Evolutionary conservation across 2,797 vertebrate species (phyloP), one percentile per base, ranked within the genome.

Genomic region (Anas flavirostris): DNA sequence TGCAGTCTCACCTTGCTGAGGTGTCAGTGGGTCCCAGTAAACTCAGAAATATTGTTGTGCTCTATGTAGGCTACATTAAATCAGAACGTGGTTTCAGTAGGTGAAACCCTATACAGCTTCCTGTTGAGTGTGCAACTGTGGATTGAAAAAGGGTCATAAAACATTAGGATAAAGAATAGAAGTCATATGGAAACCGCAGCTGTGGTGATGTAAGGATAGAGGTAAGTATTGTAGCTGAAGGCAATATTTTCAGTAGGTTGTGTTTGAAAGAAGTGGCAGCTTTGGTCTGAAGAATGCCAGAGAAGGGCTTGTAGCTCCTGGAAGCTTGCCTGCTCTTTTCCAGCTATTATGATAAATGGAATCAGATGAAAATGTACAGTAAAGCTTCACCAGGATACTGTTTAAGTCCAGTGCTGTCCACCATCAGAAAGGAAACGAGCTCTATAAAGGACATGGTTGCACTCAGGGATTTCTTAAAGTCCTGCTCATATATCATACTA

Each of bases 161-260:
- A 90, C 41, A 6, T 73, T 52, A 79, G 89, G 92, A 75, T 91
- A 78, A 82, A 89, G 82, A 58, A 41, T 0, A 67, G 82, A 85
- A 82, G 73, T 72, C 92, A 89, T 88, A 75, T 9, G 62, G 91
- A 94, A 95, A 92, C 89, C 88, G 85, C 92, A 95, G 87, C 92
- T 95, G 87, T 75, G 91, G 93, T 95, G 92, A 89, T 93, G 92
- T 94, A 95, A 96, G 87, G 89, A 82, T 35, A 64, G 84, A 93
- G 68, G 85, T 50, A 94, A 76, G 82, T 90, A 78, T 91, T 96
- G 94, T 95, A 86, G 88, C 94, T 96, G 91, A 96, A 92, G 93
- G 96, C 90, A 95, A 15, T 95, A 75, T 96, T 94, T 96, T 94
- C 80, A 59, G 94, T 90, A 86, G 6, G 62, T 78, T 78, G 3